Conservation (phyloP, 2,797 vertebrate genomes). For the Aratinga solstitialis region DNA sequence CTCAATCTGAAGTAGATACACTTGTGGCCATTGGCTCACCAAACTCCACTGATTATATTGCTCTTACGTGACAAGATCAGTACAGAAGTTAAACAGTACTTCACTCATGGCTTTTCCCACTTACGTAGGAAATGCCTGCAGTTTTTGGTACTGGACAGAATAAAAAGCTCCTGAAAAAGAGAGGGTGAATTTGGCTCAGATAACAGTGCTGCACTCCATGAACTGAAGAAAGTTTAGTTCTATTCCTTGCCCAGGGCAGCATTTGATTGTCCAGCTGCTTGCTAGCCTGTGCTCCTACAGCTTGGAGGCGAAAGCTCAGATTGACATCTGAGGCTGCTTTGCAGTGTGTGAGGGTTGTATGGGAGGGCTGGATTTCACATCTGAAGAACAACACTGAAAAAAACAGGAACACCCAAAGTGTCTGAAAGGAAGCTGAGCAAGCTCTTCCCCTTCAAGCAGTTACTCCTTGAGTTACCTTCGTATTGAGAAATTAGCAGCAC, state of each 20-base stretch:
- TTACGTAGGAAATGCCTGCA: background rate
- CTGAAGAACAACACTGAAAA: background rate
- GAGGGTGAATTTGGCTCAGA: background rate
- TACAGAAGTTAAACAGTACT: background rate
- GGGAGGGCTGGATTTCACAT: background rate
- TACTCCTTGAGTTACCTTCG: background rate
- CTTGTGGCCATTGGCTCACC: fast-evolving
- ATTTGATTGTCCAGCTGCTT: fast-evolving
- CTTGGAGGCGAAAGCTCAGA: background rate
- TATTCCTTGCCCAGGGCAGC: background rate
- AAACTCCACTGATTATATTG: background rate
- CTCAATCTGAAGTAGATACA: background rate
- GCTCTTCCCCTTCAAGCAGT: background rate
- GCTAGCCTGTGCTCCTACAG: background rate
- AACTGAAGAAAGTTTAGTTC: background rate
- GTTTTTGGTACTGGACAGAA: background rate
- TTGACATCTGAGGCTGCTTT: background rate
- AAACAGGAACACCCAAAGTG: background rate
- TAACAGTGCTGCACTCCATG: background rate
- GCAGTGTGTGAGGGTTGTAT: background rate
- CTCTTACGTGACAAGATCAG: background rate
- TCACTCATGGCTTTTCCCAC: background rate
- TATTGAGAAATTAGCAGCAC: background rate
- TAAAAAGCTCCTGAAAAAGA: background rate
- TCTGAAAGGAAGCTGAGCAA: background rate